Evolutionary conservation across 2,888 invertebrate genomes (phyloP).

Genomic region (Sussaba pulchella): DNA sequence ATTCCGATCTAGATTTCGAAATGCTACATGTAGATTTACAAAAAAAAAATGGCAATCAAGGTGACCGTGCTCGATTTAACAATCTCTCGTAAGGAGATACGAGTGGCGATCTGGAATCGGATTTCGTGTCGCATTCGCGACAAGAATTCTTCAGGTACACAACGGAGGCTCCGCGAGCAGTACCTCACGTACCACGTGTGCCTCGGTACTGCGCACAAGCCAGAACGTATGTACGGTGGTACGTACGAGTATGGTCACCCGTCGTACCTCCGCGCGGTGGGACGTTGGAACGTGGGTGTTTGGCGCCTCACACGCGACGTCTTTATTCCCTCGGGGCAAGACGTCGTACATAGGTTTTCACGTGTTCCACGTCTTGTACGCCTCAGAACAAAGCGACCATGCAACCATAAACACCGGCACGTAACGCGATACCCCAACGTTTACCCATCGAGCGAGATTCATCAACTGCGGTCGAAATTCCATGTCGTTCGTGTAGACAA

Average conservation of each 20-base stretch:
- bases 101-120: conserved; percentile 63
- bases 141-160: conserved; percentile 47
- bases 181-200: conserved; percentile 45
- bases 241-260: conserved; percentile 22
- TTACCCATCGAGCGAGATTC: conserved; percentile 32
- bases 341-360: conserved; percentile 78
- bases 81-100: conserved; percentile 43
- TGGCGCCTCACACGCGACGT: conserved; percentile 78
- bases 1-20: background rate
- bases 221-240: conserved; percentile 18
- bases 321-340: conserved; percentile 76
- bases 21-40: background rate
- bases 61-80: conserved; percentile 19
- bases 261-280: background rate
- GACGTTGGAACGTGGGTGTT: conserved; percentile 74
- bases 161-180: conserved; percentile 49
- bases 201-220: conserved; percentile 10
- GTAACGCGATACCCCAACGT: conserved; percentile 67
- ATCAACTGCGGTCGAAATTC: background rate
- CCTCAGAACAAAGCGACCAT: conserved; percentile 73
- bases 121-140: conserved; percentile 46
- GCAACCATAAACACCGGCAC: conserved; percentile 63
- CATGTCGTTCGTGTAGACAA: background rate
- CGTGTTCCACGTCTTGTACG: conserved; percentile 73
- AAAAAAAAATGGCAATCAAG: conserved; percentile 23